Evolutionary conservation across 2,888 invertebrate species (phyloP).

Genomic region (Pyrgus malvae): DNA sequence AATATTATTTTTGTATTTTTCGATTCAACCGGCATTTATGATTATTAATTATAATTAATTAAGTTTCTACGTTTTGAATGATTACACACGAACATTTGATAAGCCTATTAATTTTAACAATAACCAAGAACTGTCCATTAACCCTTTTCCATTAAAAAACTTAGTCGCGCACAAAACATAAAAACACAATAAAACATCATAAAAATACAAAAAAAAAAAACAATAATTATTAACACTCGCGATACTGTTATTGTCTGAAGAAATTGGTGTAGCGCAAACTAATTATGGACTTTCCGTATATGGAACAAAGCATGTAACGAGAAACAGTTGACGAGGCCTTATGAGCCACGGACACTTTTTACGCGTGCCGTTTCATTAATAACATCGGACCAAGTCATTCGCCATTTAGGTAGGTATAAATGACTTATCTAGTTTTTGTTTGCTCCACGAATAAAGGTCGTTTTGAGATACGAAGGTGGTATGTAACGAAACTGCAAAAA

Average conservation of each 20-base stretch:
- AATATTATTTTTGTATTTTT: too few relatives aligned
- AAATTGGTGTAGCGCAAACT: constrained; percentile 60
- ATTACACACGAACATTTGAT: too few relatives aligned
- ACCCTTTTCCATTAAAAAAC: too few relatives aligned
- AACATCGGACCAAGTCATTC: constrained; percentile 52
- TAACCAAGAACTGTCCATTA: too few relatives aligned
- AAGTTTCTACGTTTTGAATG: too few relatives aligned
- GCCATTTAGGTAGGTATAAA: constrained; percentile 42
- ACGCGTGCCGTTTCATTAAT: constrained; percentile 54
- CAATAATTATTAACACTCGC: not conserved
- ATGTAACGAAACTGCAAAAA: too few relatives aligned
- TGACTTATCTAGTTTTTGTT: constrained; percentile 54
- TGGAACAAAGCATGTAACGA: constrained; percentile 52
- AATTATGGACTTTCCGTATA: constrained; percentile 69
- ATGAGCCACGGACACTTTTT: constrained; percentile 55
- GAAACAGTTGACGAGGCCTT: constrained; percentile 46
- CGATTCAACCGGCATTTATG: too few relatives aligned
- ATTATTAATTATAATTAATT: too few relatives aligned
- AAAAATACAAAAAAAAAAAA: not conserved
- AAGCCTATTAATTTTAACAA: too few relatives aligned
- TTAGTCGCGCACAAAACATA: too few relatives aligned
- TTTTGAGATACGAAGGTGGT: too few relatives aligned
- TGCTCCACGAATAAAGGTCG: constrained; percentile 8
- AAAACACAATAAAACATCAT: not conserved
- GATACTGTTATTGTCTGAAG: constrained; percentile 35